These are phyloP conservation scores for Chelon auratus DNA, from an alignment of 2,797 vertebrate species.

Conservation along the genomic window DNA sequence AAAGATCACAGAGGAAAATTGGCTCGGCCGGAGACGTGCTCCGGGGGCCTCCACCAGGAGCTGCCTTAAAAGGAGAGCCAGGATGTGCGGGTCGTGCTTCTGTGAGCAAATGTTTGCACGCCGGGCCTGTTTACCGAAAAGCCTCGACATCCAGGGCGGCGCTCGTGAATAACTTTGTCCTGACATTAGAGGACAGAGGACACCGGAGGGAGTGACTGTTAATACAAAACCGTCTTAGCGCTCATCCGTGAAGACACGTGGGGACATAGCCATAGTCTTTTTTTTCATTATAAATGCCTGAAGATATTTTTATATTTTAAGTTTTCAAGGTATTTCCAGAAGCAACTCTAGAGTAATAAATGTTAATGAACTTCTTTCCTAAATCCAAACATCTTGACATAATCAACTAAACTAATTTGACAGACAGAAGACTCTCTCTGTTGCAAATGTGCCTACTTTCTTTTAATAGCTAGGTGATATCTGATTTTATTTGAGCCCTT, in stretches of 20 bases:
- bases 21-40: constrained; percentile 44
- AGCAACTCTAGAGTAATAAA: no score
- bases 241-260: not conserved
- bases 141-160: constrained; percentile 34
- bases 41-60: constrained; percentile 23
- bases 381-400: no score
- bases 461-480: no score
- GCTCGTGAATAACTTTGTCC: constrained; percentile 47
- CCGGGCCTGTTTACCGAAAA: constrained; percentile 52
- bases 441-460: no score
- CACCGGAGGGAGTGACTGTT: constrained; percentile 7
- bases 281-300: not conserved
- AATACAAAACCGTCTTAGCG: not conserved
- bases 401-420: no score
- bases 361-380: no score
- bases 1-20: constrained; percentile 61
- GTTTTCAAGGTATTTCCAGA: no score
- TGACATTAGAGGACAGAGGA: constrained; percentile 35
- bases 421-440: no score
- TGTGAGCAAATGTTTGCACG: constrained; percentile 67
- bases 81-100: constrained; percentile 64
- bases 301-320: no score
- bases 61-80: constrained; percentile 76
- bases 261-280: not conserved
- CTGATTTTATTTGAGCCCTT: not conserved